A percentile compares a stretch with the other conserved stretches of the same genome.
Evolutionary conservation across 2,888 invertebrate genomes (phyloP).

Genomic region (Eupithecia dodoneata): DNA sequence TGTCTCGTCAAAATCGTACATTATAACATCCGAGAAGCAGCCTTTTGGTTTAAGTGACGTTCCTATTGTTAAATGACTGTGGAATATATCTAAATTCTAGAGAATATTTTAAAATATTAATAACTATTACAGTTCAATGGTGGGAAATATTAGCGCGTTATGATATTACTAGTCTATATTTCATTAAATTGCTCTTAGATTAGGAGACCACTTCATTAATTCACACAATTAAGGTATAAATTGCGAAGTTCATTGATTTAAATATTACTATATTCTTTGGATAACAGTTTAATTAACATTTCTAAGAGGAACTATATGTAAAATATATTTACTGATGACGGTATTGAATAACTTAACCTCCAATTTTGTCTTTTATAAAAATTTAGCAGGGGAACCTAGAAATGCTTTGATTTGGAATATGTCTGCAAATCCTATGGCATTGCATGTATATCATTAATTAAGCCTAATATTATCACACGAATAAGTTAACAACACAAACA

Average conservation of each 20-base stretch:
- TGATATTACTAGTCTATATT: slow-evolving; percentile 68
- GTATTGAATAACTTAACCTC: slow-evolving; percentile 53
- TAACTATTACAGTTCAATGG: slow-evolving; percentile 74
- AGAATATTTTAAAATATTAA: slow-evolving; percentile 76
- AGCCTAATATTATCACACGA: slow-evolving; percentile 80
- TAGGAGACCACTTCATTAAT: slow-evolving; percentile 63
- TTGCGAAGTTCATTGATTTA: slow-evolving; percentile 71
- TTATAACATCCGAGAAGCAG: slow-evolving; percentile 82
- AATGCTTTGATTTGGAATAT: slow-evolving; percentile 78
- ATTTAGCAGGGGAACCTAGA: slow-evolving; percentile 62
- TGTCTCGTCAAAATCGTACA: slow-evolving; percentile 76
- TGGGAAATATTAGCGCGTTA: slow-evolving; percentile 75
- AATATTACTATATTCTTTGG: slow-evolving; percentile 82
- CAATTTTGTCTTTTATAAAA: slow-evolving; percentile 49
- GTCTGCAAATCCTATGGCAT: slow-evolving; percentile 75
- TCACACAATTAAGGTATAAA: slow-evolving; percentile 71
- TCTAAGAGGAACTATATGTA: slow-evolving; percentile 82
- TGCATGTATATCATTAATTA: slow-evolving; percentile 69
- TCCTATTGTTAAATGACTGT: slow-evolving; percentile 80
- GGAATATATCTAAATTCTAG: slow-evolving; percentile 80
- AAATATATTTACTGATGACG: slow-evolving; percentile 55
- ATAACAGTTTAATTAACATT: slow-evolving; percentile 79
- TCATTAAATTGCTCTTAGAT: slow-evolving; percentile 78
- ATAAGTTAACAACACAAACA: slow-evolving; percentile 76
- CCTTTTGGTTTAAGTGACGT: slow-evolving; percentile 79